phyloP scores from a whole-genome alignment of 2,113 vertebrate species.

The Labrus mixtus region DNA sequence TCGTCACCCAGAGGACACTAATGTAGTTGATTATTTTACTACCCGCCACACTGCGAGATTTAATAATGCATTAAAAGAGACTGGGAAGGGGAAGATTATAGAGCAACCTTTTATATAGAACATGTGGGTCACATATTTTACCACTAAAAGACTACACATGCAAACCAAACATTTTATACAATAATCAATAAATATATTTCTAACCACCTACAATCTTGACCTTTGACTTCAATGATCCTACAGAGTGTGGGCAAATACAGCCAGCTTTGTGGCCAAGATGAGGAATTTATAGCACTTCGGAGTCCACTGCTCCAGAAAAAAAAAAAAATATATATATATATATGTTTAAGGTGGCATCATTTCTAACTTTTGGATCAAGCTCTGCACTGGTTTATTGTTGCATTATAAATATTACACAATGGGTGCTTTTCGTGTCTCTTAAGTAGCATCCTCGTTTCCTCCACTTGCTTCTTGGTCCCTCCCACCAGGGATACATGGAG shows the following conservation, averaged over 20 bases:
- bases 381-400: background rate
- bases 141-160: background rate
- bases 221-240: background rate
- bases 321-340: background rate
- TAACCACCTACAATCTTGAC: conserved; percentile 3
- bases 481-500: no score
- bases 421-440: no score
- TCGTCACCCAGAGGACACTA: conserved; percentile 1
- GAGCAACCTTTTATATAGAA: background rate
- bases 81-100: background rate
- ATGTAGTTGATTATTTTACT: conserved; percentile 22
- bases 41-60: background rate
- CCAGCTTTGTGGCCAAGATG: background rate
- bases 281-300: background rate
- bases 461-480: no score
- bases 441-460: no score
- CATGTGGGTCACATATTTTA: background rate
- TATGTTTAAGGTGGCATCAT: background rate
- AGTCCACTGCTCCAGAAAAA: background rate
- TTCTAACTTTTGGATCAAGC: background rate
- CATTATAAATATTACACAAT: no score
- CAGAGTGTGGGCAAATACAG: background rate
- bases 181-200: conserved; percentile 8
- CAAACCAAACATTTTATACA: background rate
- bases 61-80: conserved; percentile 2